Base-by-base conservation (phyloP, 2,113 vertebrate genomes). In the Charadrius vociferus region DNA sequence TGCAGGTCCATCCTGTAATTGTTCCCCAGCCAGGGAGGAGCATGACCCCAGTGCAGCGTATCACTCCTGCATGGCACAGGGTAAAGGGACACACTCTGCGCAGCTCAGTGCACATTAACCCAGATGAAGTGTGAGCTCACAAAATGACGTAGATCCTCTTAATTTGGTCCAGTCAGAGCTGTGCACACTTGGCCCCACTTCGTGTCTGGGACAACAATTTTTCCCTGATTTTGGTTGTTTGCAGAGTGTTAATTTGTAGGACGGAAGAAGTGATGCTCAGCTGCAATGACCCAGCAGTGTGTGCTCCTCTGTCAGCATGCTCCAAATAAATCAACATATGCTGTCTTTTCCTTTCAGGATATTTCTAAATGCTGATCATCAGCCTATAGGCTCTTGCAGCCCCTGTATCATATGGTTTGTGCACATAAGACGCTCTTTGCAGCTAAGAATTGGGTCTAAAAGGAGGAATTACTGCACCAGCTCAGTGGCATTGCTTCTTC, bases 41-140 rank as follows among this genome's bases (percentile, higher is more conserved):
- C 63, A 77, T 0, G 2, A 32, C 20, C 45, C 16, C 30, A 20
- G 53, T 8, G 20, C 26, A 66, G 9, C 0, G 1, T 34, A 24
- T 29, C 0, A 0, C 23, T 88, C 63, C 50, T 66, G 9, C 23
- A 10, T 16, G 67, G n/a, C 0, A 1, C 1, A 2, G 26, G 14
- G 12, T 27, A 14, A 41, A 52, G 26, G 27, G 39, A 19, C 15
- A 7, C 21, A 10, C 8, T 52, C 45, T 34, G 43, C 61, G 43
- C 50, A 61, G 32, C 45, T 49, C 50, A 26, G n/a, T 37, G 27
- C 67, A 56, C 8, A 2, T 36, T 32, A 24, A 29, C 27, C 11
- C 50, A 50, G 20, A 22, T 3, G 37, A 59, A 62, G 27, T 2
- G 3, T 19, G 29, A 9, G 26, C 2, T 88, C 30, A 30, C 22